phyloP scores from a whole-genome alignment of 2,113 vertebrate genomes.

The Tachuris rubrigastra region DNA sequence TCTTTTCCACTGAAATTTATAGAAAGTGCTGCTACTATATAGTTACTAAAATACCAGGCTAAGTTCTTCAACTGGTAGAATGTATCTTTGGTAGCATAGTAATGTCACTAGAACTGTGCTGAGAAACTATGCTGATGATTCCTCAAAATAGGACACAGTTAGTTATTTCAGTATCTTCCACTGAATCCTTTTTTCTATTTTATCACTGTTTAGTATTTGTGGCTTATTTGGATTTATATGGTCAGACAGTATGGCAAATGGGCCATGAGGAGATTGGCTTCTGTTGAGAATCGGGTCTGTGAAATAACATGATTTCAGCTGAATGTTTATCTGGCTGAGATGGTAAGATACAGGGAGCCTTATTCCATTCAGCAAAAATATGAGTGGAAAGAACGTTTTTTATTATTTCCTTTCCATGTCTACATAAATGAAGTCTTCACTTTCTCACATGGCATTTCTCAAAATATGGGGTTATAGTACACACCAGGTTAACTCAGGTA shows the following conservation, averaged over 20 bases:
- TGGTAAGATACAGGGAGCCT: neutral
- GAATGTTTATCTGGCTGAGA: neutral
- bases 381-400: neutral
- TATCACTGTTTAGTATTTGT: neutral
- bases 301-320: neutral
- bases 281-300: neutral
- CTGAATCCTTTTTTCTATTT: neutral
- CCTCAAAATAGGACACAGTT: neutral
- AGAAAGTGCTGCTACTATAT: neutral
- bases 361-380: neutral
- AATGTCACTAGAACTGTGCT: neutral
- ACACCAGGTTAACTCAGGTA: conserved; percentile 6
- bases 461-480: neutral
- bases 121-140: neutral
- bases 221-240: neutral
- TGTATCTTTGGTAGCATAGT: neutral
- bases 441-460: conserved; percentile 26
- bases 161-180: neutral
- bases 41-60: neutral
- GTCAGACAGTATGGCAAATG: neutral
- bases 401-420: conserved; percentile 19
- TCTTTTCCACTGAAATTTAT: neutral
- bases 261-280: neutral
- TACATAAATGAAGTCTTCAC: neutral
- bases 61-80: neutral